Evolutionary conservation across 2,888 invertebrate genomes (phyloP).

Genomic region (Volucella inanis): DNA sequence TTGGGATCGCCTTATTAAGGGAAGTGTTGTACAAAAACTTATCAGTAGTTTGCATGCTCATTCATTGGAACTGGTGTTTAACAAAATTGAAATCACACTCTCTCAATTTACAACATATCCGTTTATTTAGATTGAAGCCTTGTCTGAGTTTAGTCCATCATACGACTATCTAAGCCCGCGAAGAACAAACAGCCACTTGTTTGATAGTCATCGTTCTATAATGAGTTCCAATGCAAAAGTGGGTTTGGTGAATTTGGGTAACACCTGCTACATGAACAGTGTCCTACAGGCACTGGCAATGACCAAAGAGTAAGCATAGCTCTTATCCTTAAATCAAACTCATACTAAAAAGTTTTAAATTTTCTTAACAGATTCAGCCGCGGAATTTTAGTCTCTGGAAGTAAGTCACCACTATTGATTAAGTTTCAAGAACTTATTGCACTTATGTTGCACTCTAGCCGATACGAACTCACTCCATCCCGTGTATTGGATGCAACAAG

Average conservation of each 20-base stretch:
- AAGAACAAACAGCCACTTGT: constrained; percentile 77
- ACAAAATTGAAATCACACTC: too few species aligned
- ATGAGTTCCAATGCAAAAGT: constrained; percentile 83
- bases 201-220: constrained; percentile 73
- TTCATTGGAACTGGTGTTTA: background rate
- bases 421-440: constrained; percentile 90
- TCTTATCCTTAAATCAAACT: background rate
- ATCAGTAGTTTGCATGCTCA: too few species aligned
- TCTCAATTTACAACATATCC: background rate
- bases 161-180: constrained; percentile 81
- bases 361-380: constrained; percentile 86
- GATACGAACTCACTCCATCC: constrained; percentile 88
- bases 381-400: constrained; percentile 86
- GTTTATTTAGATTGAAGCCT: constrained; percentile 79
- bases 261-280: constrained; percentile 95
- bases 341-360: background rate
- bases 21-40: too few species aligned
- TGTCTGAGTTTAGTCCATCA: constrained; percentile 84
- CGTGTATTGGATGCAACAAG: constrained; percentile 88
- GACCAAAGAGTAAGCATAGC: constrained; percentile 87
- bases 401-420: constrained; percentile 85
- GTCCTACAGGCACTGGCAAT: constrained; percentile 92
- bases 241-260: constrained; percentile 92
- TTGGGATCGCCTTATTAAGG: too few species aligned
- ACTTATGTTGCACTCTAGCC: constrained; percentile 87